Evolutionary conservation across 2,113 vertebrate genomes (phyloP).

Genomic region (Colistium nudipinnis): DNA sequence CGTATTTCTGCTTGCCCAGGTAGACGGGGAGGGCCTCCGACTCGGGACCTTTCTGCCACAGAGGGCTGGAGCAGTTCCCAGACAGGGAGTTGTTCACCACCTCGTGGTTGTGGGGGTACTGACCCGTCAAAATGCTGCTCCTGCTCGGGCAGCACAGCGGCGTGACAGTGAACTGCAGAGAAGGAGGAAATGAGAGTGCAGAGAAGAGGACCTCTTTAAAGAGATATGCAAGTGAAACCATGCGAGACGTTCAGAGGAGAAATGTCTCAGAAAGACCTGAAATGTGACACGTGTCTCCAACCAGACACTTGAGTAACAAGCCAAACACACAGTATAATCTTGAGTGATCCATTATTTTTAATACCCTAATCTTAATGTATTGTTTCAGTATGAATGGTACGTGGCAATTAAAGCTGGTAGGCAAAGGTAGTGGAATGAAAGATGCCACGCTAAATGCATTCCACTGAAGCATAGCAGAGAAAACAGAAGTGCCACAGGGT

Average conservation of each 20-base stretch:
- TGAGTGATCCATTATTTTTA: not conserved
- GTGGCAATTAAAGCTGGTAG: not conserved
- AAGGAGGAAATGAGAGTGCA: not conserved
- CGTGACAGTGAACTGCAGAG: slow-evolving; percentile 76
- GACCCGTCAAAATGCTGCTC: slow-evolving; percentile 81
- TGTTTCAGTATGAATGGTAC: not conserved
- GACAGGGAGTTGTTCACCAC: slow-evolving; percentile 83
- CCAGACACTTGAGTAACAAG: not conserved
- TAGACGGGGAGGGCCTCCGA: slow-evolving; percentile 74
- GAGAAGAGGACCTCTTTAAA: not conserved
- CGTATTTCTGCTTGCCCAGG: slow-evolving; percentile 80
- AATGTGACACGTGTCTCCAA: not conserved
- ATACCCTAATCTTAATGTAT: not conserved
- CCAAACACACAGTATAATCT: not conserved
- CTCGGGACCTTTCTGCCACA: slow-evolving; percentile 80
- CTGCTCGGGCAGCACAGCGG: slow-evolving; percentile 85
- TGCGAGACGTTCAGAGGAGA: not conserved
- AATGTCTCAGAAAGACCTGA: not conserved
- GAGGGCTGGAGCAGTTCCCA: slow-evolving; percentile 82
- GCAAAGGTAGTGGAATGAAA: not conserved
- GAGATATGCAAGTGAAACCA: not conserved
- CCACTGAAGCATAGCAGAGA: not conserved
- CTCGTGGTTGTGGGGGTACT: slow-evolving; percentile 84
- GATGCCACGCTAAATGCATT: too few species aligned
- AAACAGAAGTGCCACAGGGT: not conserved